Conservation (phyloP, 2,888 invertebrate species). For the Lasioglossum marginatum region DNA sequence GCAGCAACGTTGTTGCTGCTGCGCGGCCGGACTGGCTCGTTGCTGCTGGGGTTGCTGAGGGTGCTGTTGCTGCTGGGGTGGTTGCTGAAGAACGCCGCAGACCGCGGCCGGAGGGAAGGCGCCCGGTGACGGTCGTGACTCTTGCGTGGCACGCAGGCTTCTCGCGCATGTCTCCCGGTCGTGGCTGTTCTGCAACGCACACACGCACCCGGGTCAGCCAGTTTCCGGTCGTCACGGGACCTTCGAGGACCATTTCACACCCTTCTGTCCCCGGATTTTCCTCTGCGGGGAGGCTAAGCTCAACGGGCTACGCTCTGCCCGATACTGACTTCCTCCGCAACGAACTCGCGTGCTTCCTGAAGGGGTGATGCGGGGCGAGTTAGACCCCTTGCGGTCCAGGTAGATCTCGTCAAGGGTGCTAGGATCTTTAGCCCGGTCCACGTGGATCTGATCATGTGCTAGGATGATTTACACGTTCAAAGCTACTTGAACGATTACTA, state of each 20-base stretch:
- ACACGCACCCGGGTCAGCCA: conserved; percentile 62
- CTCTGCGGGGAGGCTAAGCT: neutral
- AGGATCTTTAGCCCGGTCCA: neutral
- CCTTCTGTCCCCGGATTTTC: neutral
- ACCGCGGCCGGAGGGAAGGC: conserved; percentile 85
- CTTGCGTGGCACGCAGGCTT: conserved; percentile 80
- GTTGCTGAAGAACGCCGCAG: conserved; percentile 55
- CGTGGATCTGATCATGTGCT: neutral
- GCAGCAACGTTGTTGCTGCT: conserved; percentile 60
- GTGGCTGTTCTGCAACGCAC: conserved; percentile 82
- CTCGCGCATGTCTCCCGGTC: conserved; percentile 84
- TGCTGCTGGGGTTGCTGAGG: conserved; percentile 55
- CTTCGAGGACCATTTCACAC: conserved; percentile 3
- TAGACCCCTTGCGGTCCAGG: conserved; percentile 39
- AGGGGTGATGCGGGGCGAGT: conserved; percentile 24
- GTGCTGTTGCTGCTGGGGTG: conserved; percentile 43
- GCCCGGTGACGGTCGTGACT: conserved; percentile 85
- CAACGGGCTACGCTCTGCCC: neutral
- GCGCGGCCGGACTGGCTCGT: conserved; percentile 37
- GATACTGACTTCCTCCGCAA: neutral
- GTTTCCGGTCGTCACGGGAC: conserved; percentile 22
- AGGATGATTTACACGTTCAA: too few species aligned
- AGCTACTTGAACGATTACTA: neutral
- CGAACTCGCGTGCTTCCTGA: neutral
- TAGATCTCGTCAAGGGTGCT: neutral